Percentiles rank a stretch among this genome's conserved stretches.
Conservation (phyloP, 2,113 vertebrate genomes). For the Austrofundulus limnaeus region DNA sequence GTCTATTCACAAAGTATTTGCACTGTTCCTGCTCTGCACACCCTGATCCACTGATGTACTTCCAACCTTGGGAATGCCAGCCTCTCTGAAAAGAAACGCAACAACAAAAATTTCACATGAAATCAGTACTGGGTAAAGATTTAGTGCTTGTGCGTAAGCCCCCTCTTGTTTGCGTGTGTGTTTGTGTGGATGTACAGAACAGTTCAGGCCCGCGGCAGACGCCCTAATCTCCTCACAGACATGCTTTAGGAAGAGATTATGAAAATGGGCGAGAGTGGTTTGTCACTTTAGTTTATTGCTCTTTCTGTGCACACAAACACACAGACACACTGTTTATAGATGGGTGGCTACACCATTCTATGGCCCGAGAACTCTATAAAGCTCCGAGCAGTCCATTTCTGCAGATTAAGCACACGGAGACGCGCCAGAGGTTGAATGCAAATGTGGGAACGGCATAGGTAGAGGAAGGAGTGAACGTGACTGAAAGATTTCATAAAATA, state of each 20-base stretch:
- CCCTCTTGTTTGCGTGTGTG: constrained; percentile 9
- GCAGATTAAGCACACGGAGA: constrained; percentile 52
- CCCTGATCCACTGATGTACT: neutral
- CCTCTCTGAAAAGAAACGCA: neutral
- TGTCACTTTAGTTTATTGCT: constrained; percentile 47
- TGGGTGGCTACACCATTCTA: constrained; percentile 2
- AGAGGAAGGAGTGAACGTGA: neutral
- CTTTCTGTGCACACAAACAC: constrained; percentile 3
- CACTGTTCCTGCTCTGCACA: neutral
- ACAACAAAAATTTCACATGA: neutral
- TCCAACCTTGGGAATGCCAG: neutral
- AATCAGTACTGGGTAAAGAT: neutral
- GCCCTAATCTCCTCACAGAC: constrained; percentile 48
- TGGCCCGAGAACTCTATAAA: constrained; percentile 32
- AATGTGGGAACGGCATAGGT: constrained; percentile 48
- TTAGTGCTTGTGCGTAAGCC: constrained; percentile 6
- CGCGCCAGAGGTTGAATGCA: constrained; percentile 40
- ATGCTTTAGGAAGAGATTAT: constrained; percentile 58
- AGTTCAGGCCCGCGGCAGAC: constrained; percentile 34
- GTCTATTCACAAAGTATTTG: too few species aligned
- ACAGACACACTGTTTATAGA: constrained; percentile 3
- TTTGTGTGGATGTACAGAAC: constrained; percentile 3
- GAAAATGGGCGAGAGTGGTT: constrained; percentile 38
- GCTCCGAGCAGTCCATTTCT: constrained; percentile 30
- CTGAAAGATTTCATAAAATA: constrained; percentile 12